phyloP scores from a whole-genome alignment of 2,888 invertebrate species.

The Drosophila lacicola region DNA sequence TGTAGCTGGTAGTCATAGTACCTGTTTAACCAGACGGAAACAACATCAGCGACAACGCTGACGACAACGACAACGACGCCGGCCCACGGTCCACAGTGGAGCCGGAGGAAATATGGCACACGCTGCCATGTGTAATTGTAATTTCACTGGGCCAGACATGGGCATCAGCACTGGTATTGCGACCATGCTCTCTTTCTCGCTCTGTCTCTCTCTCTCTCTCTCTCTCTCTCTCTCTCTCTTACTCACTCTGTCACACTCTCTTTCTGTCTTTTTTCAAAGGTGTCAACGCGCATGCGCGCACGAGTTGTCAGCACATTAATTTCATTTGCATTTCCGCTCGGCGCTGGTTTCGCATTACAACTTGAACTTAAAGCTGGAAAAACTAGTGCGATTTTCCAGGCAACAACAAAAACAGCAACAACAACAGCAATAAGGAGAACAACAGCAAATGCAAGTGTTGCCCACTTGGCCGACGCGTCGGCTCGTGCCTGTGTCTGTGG shows the following conservation, averaged over 20 bases:
- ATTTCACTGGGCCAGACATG: conserved; percentile 65
- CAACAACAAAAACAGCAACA: conserved; percentile 7
- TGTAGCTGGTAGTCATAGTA: conserved; percentile 75
- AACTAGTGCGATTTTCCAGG: conserved; percentile 75
- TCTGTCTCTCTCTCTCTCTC: neutral
- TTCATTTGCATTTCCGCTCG: conserved; percentile 82
- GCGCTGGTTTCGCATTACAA: conserved; percentile 77
- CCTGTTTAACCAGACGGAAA: conserved; percentile 77
- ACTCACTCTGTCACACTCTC: conserved; percentile 4
- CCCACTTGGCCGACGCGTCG: conserved; percentile 68
- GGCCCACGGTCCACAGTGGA: conserved; percentile 29
- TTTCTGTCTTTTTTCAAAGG: conserved; percentile 56
- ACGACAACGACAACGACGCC: conserved; percentile 42
- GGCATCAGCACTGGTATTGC: conserved; percentile 21
- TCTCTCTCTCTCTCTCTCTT: neutral
- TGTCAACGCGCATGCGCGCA: conserved; percentile 80
- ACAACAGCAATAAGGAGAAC: conserved; percentile 22
- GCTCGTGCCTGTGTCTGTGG: conserved; percentile 61
- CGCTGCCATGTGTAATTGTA: conserved; percentile 75
- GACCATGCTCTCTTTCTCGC: conserved; percentile 14
- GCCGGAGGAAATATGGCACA: conserved; percentile 72
- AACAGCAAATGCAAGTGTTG: conserved; percentile 54
- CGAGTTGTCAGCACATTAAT: conserved; percentile 79
- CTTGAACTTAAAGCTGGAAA: conserved; percentile 71
- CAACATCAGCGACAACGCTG: conserved; percentile 58